These are phyloP conservation scores for Arion vulgaris DNA, from an alignment of 1,140 invertebrate genomes.

Conservation along the genomic window DNA sequence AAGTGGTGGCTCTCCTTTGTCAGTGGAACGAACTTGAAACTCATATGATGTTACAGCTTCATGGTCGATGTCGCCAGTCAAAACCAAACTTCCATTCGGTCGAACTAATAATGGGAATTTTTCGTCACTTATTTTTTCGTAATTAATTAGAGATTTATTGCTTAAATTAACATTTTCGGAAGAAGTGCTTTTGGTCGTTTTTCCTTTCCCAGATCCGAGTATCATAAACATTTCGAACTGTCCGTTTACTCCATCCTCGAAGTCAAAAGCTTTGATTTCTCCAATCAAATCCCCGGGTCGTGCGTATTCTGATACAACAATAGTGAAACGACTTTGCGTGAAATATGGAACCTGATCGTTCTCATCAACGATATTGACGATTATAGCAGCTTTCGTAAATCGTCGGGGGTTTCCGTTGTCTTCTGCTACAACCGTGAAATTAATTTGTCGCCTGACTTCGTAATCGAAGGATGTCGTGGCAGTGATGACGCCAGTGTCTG, in stretches of 20 bases:
- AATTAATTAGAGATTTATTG: background rate
- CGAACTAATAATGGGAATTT: conserved; percentile 34
- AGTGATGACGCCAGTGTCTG: conserved; percentile 43
- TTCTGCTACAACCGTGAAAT: conserved; percentile 52
- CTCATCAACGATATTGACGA: conserved; percentile 51
- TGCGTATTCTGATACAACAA: conserved; percentile 47
- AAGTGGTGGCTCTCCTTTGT: conserved; percentile 90
- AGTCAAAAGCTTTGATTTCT: conserved; percentile 40
- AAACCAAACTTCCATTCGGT: conserved; percentile 36
- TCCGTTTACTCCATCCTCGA: conserved; percentile 43
- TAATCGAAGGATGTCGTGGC: conserved; percentile 48
- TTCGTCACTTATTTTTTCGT: conserved; percentile 21
- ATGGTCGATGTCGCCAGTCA: conserved; percentile 79
- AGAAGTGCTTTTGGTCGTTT: too few relatives aligned
- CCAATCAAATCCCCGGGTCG: conserved; percentile 41
- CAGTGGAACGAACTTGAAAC: conserved; percentile 88
- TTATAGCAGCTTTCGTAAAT: conserved; percentile 39
- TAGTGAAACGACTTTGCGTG: conserved; percentile 40
- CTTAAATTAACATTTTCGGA: too few relatives aligned
- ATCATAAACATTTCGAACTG: conserved; percentile 39
- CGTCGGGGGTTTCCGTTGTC: conserved; percentile 50
- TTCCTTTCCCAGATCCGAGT: background rate
- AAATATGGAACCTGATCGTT: conserved; percentile 58
- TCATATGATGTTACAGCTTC: conserved; percentile 85
- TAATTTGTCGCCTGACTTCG: conserved; percentile 44